Percentiles rank a stretch among this genome's conserved stretches.
Conservation (phyloP, 2,113 vertebrate genomes). For the Esox niger region DNA sequence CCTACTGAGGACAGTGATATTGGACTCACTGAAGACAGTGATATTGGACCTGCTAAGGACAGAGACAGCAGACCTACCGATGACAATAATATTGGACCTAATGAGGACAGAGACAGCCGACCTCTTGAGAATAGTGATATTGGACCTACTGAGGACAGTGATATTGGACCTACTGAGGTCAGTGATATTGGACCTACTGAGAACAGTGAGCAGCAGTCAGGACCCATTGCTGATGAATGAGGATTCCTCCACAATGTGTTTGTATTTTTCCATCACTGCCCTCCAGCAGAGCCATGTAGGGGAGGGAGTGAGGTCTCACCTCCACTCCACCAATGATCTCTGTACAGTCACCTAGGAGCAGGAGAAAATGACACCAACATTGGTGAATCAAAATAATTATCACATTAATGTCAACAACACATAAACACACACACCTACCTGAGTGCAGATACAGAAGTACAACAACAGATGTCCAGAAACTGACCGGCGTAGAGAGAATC, state of each 20-base stretch:
- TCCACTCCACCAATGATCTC: conserved; percentile 56
- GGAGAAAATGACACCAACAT: background rate
- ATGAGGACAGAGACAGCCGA: conserved; percentile 50
- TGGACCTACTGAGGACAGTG: no score
- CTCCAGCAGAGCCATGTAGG: conserved; percentile 53
- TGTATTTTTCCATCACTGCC: accelerated
- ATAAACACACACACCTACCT: conserved; percentile 37
- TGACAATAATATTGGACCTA: conserved; percentile 36
- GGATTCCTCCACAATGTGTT: conserved; percentile 46
- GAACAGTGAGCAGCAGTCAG: conserved; percentile 60
- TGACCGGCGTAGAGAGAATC: conserved; percentile 2
- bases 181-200: conserved; percentile 39
- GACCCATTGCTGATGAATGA: conserved; percentile 38
- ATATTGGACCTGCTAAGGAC: no score
- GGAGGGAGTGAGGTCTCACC: conserved; percentile 54
- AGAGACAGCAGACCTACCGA: no score
- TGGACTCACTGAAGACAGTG: no score
- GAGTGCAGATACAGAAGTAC: conserved; percentile 31
- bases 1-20: no score
- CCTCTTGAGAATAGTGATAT: no score
- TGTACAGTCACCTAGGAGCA: conserved; percentile 44
- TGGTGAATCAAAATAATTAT: background rate
- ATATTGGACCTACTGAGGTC: no score
- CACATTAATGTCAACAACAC: background rate
- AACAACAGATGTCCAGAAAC: background rate